These are phyloP conservation scores for Stylophora pistillata DNA, from an alignment of 64 coral and sea anemone species.

Conservation along the genomic window DNA sequence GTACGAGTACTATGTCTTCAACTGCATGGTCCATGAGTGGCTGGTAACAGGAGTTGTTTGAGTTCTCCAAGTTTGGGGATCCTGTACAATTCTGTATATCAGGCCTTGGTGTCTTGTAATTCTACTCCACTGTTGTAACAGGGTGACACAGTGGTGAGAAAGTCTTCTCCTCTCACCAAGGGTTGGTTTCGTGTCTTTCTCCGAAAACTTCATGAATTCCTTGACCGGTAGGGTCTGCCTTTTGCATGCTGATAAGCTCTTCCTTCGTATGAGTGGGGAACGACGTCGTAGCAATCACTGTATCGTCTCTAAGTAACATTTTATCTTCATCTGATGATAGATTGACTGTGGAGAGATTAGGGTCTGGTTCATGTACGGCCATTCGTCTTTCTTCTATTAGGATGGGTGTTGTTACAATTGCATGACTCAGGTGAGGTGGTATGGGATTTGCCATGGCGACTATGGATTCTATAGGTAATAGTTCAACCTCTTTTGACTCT, in stretches of 20 bases:
- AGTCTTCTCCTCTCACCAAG: not conserved
- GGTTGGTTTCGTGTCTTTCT: not conserved
- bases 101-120: too few species aligned
- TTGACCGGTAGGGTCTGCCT: slow-evolving; percentile 27
- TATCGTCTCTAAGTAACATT: not conserved
- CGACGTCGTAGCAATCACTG: slow-evolving; percentile 8
- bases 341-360: not conserved
- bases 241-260: slow-evolving; percentile 30
- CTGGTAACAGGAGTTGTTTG: slow-evolving; percentile 24
- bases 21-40: too few species aligned
- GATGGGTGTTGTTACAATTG: not conserved
- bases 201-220: not conserved
- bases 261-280: slow-evolving; percentile 31
- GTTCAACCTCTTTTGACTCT: slow-evolving; percentile 3
- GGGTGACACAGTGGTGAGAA: not conserved
- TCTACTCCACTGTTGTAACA: slow-evolving; percentile 36
- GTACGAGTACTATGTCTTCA: too few species aligned
- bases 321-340: not conserved
- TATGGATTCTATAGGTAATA: slow-evolving; percentile 9
- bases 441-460: slow-evolving; percentile 4
- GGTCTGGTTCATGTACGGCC: slow-evolving; percentile 6
- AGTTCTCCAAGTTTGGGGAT: slow-evolving; percentile 27
- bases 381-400: slow-evolving; percentile 22
- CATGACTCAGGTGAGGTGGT: slow-evolving; percentile 11
- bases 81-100: slow-evolving; percentile 31